phyloP scores from a whole-genome alignment of 2,113 vertebrate genomes.

The Lucifuga dentata region DNA sequence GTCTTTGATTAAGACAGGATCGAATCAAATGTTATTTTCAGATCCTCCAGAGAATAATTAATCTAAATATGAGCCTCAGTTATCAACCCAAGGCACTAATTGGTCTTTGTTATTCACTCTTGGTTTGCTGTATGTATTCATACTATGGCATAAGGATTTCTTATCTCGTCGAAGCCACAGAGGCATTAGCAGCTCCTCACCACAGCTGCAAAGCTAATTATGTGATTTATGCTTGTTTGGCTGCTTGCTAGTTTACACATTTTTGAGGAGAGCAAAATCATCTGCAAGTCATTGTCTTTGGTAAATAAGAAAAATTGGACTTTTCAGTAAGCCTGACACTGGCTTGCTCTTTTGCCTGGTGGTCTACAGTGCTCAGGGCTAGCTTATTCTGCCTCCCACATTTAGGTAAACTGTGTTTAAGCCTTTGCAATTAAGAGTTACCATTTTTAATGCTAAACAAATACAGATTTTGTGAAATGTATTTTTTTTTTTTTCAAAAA shows the following conservation, averaged over 20 bases:
- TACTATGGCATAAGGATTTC: conserved; percentile 66
- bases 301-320: conserved; percentile 70
- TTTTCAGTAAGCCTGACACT: conserved; percentile 56
- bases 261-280: conserved; percentile 77
- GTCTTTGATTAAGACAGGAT: conserved; percentile 66
- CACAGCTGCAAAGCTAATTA: conserved; percentile 77
- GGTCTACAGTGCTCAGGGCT: conserved; percentile 48
- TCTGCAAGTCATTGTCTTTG: conserved; percentile 79
- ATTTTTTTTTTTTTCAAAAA: conserved; percentile 22
- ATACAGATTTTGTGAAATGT: conserved; percentile 34
- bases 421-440: conserved; percentile 50
- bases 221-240: conserved; percentile 79
- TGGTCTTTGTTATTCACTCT: conserved; percentile 71
- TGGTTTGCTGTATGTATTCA: conserved; percentile 70
- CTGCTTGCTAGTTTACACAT: conserved; percentile 75
- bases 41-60: conserved; percentile 65
- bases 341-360: conserved; percentile 51
- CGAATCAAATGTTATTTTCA: conserved; percentile 66
- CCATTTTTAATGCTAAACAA: conserved; percentile 53
- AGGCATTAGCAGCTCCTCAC: conserved; percentile 70
- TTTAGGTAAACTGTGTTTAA: conserved; percentile 54
- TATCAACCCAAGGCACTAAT: conserved; percentile 67
- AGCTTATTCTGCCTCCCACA: conserved; percentile 40
- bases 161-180: conserved; percentile 74
- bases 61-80: conserved; percentile 72